Conservation (phyloP, 2,888 invertebrate species). For the Oligia fasciuncula region DNA sequence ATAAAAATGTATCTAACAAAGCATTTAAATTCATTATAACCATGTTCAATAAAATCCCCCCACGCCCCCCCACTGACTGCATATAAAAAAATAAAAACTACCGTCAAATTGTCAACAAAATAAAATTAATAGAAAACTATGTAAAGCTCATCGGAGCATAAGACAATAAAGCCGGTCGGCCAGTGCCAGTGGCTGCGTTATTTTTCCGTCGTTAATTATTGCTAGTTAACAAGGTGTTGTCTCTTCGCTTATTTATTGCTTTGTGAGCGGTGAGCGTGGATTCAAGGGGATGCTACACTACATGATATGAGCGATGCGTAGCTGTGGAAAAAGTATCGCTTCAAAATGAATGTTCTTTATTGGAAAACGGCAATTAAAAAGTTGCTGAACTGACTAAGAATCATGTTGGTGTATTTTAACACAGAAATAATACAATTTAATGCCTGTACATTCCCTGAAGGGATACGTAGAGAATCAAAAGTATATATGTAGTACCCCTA, state of each 20-base stretch:
- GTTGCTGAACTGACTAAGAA: background rate
- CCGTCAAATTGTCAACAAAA: conserved; percentile 34
- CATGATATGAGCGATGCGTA: conserved; percentile 29
- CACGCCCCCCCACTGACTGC: background rate
- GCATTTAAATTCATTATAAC: background rate
- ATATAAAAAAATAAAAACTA: background rate
- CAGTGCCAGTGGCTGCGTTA: conserved; percentile 74
- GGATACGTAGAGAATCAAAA: background rate
- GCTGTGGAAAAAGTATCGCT: background rate
- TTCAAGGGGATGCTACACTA: conserved; percentile 49
- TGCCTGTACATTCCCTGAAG: background rate
- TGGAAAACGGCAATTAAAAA: too few species aligned
- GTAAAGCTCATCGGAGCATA: conserved; percentile 58
- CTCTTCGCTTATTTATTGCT: conserved; percentile 87
- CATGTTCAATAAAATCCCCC: background rate
- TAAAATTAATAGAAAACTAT: conserved; percentile 45
- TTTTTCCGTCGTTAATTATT: conserved; percentile 89
- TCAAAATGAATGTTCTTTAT: background rate
- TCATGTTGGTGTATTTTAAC: background rate
- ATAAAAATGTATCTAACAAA: background rate
- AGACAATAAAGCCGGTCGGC: conserved; percentile 64
- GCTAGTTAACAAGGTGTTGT: conserved; percentile 90
- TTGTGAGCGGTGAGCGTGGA: conserved; percentile 77
- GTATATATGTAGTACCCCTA: background rate
- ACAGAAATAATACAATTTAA: background rate